These are phyloP conservation scores for Gorsachius magnificus DNA, from an alignment of 2,797 vertebrate species.

Conservation along the genomic window DNA sequence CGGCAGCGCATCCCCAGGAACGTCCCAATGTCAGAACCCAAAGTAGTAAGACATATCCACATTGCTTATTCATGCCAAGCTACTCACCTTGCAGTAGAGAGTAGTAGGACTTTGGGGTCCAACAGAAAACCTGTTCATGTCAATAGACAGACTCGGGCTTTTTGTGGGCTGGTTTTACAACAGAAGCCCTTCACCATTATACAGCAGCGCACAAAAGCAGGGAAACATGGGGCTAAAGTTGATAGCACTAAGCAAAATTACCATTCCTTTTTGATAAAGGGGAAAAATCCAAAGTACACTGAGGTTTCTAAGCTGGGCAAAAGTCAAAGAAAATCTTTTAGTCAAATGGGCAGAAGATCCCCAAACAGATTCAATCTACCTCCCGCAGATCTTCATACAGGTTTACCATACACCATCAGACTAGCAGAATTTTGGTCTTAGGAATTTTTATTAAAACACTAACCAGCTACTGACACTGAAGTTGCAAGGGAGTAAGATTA, in stretches of 20 bases:
- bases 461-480: background rate
- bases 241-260: background rate
- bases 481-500: background rate
- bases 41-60: rapidly evolving
- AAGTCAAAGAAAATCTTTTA: background rate
- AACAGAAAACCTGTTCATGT: background rate
- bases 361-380: background rate
- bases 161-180: background rate
- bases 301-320: background rate
- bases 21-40: rapidly evolving
- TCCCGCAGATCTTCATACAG: background rate
- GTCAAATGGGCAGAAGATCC: background rate
- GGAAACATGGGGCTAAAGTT: background rate
- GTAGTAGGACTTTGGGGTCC: background rate
- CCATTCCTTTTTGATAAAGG: background rate
- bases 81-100: background rate
- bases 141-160: background rate
- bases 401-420: background rate
- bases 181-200: background rate
- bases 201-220: background rate
- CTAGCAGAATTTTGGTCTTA: background rate
- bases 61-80: background rate
- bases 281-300: background rate
- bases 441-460: background rate
- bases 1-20: background rate